Evolutionary conservation across 2,113 vertebrate genomes (phyloP).

Genomic region (Melierax canorus): DNA sequence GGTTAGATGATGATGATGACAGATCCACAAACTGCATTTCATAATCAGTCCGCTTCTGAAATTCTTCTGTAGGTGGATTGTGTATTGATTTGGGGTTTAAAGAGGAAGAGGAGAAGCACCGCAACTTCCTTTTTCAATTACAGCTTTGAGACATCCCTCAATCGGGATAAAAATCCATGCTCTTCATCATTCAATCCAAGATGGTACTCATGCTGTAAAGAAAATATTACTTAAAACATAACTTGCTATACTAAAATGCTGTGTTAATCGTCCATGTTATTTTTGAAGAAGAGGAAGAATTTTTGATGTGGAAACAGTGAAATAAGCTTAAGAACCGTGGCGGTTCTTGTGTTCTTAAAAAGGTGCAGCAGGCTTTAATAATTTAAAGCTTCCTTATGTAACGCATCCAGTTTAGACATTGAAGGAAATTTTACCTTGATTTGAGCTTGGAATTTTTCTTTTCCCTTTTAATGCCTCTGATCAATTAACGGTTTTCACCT

Average conservation of each 20-base stretch:
- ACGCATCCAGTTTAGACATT: fast-evolving
- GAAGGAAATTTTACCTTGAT: not conserved
- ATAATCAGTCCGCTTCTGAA: fast-evolving
- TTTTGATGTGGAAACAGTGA: not conserved
- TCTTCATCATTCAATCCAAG: not conserved
- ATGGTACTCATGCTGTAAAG: not conserved
- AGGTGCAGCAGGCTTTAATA: not conserved
- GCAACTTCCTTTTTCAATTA: not conserved
- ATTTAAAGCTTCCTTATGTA: not conserved
- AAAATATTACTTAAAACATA: not conserved
- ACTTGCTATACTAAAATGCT: not conserved
- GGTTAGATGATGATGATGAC: not conserved
- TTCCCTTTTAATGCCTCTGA: not conserved
- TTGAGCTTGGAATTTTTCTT: not conserved
- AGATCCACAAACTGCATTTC: not conserved
- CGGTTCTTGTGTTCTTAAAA: not conserved
- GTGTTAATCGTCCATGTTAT: not conserved
- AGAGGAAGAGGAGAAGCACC: not conserved
- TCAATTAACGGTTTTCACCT: not conserved
- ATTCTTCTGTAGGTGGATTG: not conserved
- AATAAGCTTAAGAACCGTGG: not conserved
- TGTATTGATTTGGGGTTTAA: not conserved
- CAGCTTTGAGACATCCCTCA: not conserved
- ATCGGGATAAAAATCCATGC: not conserved
- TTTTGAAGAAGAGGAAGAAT: not conserved